Base-by-base conservation (phyloP, 2,888 invertebrate genomes). In the Agrochola lota region DNA sequence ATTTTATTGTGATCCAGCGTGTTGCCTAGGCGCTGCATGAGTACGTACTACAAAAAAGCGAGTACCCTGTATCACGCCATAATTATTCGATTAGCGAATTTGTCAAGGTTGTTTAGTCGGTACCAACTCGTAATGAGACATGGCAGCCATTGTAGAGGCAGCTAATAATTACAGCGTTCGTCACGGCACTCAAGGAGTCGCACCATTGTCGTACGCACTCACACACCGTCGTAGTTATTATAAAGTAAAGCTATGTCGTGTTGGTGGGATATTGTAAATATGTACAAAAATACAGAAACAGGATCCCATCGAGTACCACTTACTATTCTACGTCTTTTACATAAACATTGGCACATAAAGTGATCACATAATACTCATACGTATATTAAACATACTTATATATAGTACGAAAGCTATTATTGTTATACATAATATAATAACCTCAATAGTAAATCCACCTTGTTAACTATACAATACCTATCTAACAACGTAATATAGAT, bases 261-360 rank as follows among this genome's bases (percentile, higher is more conserved):
- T 85, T 81, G 83, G 85, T 86, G 87, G 85, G 75, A 79, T 69
- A 69, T 76, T 80, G 63, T 80, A 81, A 80, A 81, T 81, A 74
- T 81, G 64, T 82, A 85, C 73, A 84, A 81, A 84, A 81, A 84
- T 84, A 88, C 88, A 88, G 89, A 91, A 90, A 92, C 94, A 93
- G 90, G 93, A 92, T 84, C 87, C 82, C 80, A 85, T 86, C 80
- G 85, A 87, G 89, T 88, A 89, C 85, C 82, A 86, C 87, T 90
- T 82, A 89, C 88, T 91, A 92, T 83, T 86, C 91, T 94, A 94
- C 91, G 93, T 94, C 93, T 94, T 94, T 94, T 93, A 94, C 92
- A 91, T 91, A 93, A 93, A 95, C 91, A 95, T 96, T 96, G 96
- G 96, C 96, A 96, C 96, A 95, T 93, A 90, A 86, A 91, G 91